A percentile compares a stretch with the other conserved stretches of the same genome.
phyloP scores from a whole-genome alignment of 2,888 invertebrate genomes.

The Nipponacmea schrenckii region DNA sequence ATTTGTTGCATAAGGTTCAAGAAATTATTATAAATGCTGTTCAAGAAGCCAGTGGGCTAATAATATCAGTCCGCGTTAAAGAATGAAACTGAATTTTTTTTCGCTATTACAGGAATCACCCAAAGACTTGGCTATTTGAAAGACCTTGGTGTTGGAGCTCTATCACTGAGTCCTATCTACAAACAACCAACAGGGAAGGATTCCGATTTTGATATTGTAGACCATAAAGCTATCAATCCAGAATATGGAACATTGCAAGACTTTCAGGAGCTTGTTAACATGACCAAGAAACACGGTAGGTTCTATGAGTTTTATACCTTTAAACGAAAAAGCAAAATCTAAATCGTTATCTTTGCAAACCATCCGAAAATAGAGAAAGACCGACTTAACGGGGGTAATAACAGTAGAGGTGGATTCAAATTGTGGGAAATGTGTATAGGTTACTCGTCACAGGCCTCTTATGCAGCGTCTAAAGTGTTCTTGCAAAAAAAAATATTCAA shows the following conservation, averaged over 20 bases:
- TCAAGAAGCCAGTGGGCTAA: too few species aligned
- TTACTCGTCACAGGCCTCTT: too few species aligned
- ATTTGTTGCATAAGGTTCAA: too few species aligned
- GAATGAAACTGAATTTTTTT: too few species aligned
- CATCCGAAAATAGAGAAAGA: not conserved
- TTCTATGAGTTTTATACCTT: not conserved
- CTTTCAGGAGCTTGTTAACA: constrained; percentile 69
- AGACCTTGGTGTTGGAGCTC: constrained; percentile 50
- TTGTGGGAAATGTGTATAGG: too few species aligned
- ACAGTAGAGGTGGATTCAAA: too few species aligned
- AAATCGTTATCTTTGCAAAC: not conserved
- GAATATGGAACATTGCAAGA: constrained; percentile 81
- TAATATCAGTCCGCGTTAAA: too few species aligned
- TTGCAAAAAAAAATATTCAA: too few species aligned
- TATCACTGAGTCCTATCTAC: constrained; percentile 60
- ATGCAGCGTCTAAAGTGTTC: too few species aligned
- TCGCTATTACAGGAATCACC: constrained; percentile 44
- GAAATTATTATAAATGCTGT: too few species aligned
- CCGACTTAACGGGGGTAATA: too few species aligned
- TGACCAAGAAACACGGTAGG: constrained; percentile 62
- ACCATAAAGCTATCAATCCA: constrained; percentile 80
- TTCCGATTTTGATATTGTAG: constrained; percentile 81
- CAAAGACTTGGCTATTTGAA: constrained; percentile 55
- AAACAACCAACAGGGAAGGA: constrained; percentile 28
- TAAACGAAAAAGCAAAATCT: not conserved